A percentile compares a stretch with the other conserved stretches of the same genome.
Conservation (phyloP, 2,888 invertebrate genomes). For the Aphidoletes aphidimyza region DNA sequence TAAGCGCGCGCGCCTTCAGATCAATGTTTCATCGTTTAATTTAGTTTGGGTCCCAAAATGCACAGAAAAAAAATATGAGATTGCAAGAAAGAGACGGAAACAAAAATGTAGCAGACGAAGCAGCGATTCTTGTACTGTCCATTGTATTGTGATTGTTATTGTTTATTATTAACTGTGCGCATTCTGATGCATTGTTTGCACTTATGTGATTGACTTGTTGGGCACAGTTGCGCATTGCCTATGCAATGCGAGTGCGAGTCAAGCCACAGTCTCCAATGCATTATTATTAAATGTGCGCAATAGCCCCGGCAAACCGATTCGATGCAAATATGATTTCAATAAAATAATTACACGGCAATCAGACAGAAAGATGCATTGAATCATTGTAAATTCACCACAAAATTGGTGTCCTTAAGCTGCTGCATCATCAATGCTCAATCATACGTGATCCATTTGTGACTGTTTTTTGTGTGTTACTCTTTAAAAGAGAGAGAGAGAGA, state of each 20-base stretch:
- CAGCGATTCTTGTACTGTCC: neutral
- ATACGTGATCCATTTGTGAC: too few relatives aligned
- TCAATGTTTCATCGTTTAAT: slow-evolving; percentile 6
- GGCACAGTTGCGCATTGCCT: slow-evolving; percentile 17
- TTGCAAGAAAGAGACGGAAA: neutral
- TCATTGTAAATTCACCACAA: slow-evolving; percentile 20
- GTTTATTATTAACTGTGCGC: slow-evolving; percentile 25
- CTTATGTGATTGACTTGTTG: slow-evolving; percentile 44
- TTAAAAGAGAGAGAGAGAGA: too few relatives aligned
- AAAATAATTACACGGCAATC: slow-evolving; percentile 10
- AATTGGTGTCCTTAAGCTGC: slow-evolving; percentile 40
- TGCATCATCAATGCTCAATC: neutral
- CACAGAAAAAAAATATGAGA: too few relatives aligned
- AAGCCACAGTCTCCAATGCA: neutral
- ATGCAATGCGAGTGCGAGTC: neutral
- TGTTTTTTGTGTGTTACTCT: too few relatives aligned
- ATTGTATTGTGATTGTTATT: slow-evolving; percentile 40
- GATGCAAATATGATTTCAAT: slow-evolving; percentile 51
- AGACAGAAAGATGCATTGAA: neutral
- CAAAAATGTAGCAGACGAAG: neutral
- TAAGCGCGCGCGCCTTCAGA: neutral
- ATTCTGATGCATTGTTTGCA: slow-evolving; percentile 41
- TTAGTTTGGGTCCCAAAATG: neutral
- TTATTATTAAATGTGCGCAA: slow-evolving; percentile 1
- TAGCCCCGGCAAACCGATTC: slow-evolving; percentile 20